A percentile compares a stretch with the other conserved stretches of the same genome.
Evolutionary conservation across 2,797 vertebrate species (phyloP).

Genomic region (Cuniculus paca): DNA sequence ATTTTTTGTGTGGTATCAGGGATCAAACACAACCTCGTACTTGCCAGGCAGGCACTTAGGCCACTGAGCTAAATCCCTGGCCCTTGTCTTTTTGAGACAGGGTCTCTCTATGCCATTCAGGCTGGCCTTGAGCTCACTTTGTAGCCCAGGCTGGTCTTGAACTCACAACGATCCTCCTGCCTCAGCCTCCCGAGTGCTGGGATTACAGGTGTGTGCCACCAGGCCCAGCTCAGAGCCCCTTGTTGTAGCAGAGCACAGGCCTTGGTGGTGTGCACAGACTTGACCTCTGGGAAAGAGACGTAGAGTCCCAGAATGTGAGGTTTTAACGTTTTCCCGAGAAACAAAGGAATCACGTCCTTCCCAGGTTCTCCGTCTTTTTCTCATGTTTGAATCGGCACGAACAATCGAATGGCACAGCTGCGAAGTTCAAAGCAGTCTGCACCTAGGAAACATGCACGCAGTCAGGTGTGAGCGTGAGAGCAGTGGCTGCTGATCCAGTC

Average conservation of each 20-base stretch:
- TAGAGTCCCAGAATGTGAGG: neutral
- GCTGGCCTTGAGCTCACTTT: too few species aligned
- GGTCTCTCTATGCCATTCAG: too few species aligned
- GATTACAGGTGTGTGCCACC: too few species aligned
- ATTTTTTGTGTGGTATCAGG: too few species aligned
- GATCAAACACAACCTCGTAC: too few species aligned
- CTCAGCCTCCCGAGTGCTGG: too few species aligned
- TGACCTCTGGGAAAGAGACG: slow-evolving; percentile 50
- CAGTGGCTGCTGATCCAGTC: neutral
- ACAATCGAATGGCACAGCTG: slow-evolving; percentile 68
- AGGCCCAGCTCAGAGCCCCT: too few species aligned
- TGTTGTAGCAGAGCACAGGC: neutral
- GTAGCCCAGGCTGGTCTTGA: too few species aligned
- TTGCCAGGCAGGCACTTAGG: too few species aligned
- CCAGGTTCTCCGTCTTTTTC: neutral
- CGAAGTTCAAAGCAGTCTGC: slow-evolving; percentile 80
- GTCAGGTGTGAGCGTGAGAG: slow-evolving; percentile 22
- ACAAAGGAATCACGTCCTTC: slow-evolving; percentile 50
- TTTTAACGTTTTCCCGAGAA: slow-evolving; percentile 21
- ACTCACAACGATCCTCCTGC: too few species aligned
- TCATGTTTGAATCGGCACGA: slow-evolving; percentile 25
- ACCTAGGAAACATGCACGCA: slow-evolving; percentile 68
- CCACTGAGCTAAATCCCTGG: too few species aligned
- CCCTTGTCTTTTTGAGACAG: too few species aligned
- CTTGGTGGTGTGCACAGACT: neutral